A percentile compares a stretch with the other conserved stretches of the same genome.
Conservation (phyloP, 2,113 vertebrate species). For the Channa maculata region DNA sequence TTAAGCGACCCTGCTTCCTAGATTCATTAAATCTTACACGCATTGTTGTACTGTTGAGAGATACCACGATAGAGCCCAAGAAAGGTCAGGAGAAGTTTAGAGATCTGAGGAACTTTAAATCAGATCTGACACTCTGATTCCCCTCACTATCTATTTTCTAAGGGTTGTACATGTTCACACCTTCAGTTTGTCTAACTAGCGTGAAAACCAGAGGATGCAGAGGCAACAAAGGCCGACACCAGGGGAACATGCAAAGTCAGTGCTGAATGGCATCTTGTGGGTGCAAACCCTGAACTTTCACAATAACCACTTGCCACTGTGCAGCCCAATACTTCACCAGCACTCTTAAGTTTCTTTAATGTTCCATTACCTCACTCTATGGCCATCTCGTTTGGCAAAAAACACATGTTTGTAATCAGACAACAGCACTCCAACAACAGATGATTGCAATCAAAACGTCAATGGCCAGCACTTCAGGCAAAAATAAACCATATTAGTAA, state of each 20-base stretch:
- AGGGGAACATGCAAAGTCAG: not conserved
- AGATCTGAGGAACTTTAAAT: slow-evolving; percentile 9
- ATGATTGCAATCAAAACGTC: slow-evolving; percentile 72
- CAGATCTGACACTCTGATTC: not conserved
- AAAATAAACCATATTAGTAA: slow-evolving; percentile 53
- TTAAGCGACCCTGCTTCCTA: slow-evolving; percentile 33
- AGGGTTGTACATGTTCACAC: slow-evolving; percentile 11
- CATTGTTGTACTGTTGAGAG: slow-evolving; percentile 24
- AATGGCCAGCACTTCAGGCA: slow-evolving; percentile 51
- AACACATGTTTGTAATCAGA: slow-evolving; percentile 74
- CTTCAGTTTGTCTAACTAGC: not conserved
- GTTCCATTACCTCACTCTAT: slow-evolving; percentile 76
- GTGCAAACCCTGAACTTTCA: slow-evolving; percentile 13
- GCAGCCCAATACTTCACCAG: slow-evolving; percentile 29
- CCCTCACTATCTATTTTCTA: not conserved
- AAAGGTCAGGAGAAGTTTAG: slow-evolving; percentile 39
- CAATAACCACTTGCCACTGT: slow-evolving; percentile 29
- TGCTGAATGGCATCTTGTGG: not conserved
- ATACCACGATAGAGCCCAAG: slow-evolving; percentile 9
- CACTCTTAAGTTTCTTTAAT: slow-evolving; percentile 34
- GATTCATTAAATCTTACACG: slow-evolving; percentile 35
- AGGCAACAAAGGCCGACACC: slow-evolving; percentile 5
- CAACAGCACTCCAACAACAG: slow-evolving; percentile 58
- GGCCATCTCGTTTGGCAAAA: slow-evolving; percentile 49
- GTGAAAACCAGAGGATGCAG: not conserved